Percentiles rank a stretch among this genome's conserved stretches.
Evolutionary conservation across 2,888 invertebrate genomes (phyloP).

Genomic region (Cryptocephalus primarius): DNA sequence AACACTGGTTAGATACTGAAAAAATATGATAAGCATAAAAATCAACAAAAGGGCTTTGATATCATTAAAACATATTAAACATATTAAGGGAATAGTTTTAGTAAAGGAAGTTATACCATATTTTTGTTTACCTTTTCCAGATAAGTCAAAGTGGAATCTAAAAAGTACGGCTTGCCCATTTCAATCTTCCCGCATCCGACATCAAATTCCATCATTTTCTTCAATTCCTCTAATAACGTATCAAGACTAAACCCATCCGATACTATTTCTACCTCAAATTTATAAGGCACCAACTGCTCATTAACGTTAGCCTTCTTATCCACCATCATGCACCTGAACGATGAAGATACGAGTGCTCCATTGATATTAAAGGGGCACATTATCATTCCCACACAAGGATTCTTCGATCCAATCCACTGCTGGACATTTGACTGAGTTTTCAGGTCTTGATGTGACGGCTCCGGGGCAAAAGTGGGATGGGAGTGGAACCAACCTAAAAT

Average conservation of each 20-base stretch:
- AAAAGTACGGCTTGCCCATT: not conserved
- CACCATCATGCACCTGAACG: slow-evolving; percentile 45
- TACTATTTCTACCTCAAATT: slow-evolving; percentile 41
- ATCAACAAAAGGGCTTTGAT: not conserved
- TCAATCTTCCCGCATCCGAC: slow-evolving; percentile 21
- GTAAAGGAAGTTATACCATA: no score
- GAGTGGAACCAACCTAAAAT: slow-evolving; percentile 68
- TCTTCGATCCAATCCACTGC: slow-evolving; percentile 41
- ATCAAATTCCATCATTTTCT: slow-evolving; percentile 25
- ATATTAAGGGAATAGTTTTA: no score
- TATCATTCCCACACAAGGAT: slow-evolving; percentile 54
- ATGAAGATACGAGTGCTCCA: slow-evolving; percentile 42
- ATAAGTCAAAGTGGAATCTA: not conserved
- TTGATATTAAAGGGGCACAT: slow-evolving; percentile 52
- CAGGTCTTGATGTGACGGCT: slow-evolving; percentile 60
- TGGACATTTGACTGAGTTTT: slow-evolving; percentile 53
- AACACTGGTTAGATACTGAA: slow-evolving; percentile 46
- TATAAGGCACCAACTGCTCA: slow-evolving; percentile 40
- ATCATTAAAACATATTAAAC: no score
- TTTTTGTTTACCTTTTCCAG: slow-evolving; percentile 6
- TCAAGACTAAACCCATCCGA: slow-evolving; percentile 30
- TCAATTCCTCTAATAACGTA: slow-evolving; percentile 34
- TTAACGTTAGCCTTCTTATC: slow-evolving; percentile 30
- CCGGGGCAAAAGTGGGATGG: slow-evolving; percentile 58
- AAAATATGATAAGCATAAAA: not conserved